These are phyloP conservation scores for Sylvia borin DNA, from an alignment of 2,797 vertebrate species.

Conservation along the genomic window DNA sequence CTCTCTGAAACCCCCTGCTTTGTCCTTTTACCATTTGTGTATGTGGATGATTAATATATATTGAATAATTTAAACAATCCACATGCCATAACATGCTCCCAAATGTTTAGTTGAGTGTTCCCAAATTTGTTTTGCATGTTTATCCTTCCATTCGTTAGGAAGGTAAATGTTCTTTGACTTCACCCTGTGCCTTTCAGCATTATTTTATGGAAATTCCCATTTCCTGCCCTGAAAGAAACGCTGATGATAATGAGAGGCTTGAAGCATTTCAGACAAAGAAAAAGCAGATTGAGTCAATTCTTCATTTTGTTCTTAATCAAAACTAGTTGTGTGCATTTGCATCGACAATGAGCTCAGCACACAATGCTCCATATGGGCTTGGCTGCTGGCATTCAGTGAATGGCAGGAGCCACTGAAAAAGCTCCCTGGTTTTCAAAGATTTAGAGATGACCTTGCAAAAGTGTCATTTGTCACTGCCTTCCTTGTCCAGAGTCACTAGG, in stretches of 20 bases:
- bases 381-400: conserved; percentile 20
- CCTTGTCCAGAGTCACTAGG: neutral
- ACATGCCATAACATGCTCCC: neutral
- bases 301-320: conserved; percentile 52
- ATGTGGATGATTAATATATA: neutral
- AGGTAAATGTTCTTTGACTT: conserved; percentile 34
- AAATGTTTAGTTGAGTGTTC: neutral
- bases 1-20: neutral
- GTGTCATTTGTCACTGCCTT: conserved; percentile 39
- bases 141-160: conserved; percentile 5
- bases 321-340: conserved; percentile 51
- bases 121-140: conserved; percentile 9
- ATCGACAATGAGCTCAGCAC: conserved; percentile 23
- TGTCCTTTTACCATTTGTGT: neutral
- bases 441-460: conserved; percentile 30
- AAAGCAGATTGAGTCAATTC: conserved; percentile 45
- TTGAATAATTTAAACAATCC: neutral
- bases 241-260: conserved; percentile 62
- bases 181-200: conserved; percentile 22
- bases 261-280: conserved; percentile 23
- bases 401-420: conserved; percentile 20
- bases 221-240: conserved; percentile 56
- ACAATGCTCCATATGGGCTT: conserved; percentile 56
- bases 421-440: conserved; percentile 6
- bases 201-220: conserved; percentile 64